A percentile compares a stretch with the other conserved stretches of the same genome.
phyloP scores from a whole-genome alignment of 2,888 invertebrate species.

The Tribolium freemani region DNA sequence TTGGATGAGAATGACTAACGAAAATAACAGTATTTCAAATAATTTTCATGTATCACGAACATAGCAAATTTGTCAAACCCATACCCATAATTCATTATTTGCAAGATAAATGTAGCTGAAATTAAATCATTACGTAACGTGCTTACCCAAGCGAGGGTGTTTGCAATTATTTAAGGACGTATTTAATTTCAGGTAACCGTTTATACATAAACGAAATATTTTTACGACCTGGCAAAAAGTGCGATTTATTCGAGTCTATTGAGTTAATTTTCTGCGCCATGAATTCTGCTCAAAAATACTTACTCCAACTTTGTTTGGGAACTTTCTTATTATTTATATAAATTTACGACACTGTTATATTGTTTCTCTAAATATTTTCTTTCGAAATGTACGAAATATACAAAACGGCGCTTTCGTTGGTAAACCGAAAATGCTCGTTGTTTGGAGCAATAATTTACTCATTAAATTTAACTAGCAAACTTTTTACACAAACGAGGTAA shows the following conservation, averaged over 20 bases:
- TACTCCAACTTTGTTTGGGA: neutral
- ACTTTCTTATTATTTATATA: neutral
- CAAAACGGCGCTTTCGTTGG: neutral
- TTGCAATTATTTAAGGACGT: neutral
- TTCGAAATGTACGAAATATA: neutral
- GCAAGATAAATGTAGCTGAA: neutral
- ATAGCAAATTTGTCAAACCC: slow-evolving; percentile 1
- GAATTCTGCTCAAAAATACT: neutral
- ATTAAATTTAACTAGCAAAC: slow-evolving; percentile 27
- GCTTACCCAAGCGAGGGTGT: slow-evolving; percentile 1
- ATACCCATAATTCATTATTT: slow-evolving; percentile 14
- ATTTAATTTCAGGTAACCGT: too few relatives aligned
- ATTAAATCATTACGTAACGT: neutral
- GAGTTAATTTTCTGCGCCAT: neutral
- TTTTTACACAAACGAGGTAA: slow-evolving; percentile 32
- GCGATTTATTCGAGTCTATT: neutral
- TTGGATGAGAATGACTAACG: slow-evolving; percentile 4
- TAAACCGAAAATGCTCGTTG: too few relatives aligned
- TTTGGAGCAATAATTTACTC: slow-evolving; percentile 3
- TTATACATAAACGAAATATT: neutral
- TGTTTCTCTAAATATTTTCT: neutral
- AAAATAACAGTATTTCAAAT: neutral
- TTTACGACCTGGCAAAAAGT: neutral
- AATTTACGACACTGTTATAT: neutral
- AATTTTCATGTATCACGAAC: neutral